Conservation (phyloP, 2,113 vertebrate species). For the Xerus inauris region DNA sequence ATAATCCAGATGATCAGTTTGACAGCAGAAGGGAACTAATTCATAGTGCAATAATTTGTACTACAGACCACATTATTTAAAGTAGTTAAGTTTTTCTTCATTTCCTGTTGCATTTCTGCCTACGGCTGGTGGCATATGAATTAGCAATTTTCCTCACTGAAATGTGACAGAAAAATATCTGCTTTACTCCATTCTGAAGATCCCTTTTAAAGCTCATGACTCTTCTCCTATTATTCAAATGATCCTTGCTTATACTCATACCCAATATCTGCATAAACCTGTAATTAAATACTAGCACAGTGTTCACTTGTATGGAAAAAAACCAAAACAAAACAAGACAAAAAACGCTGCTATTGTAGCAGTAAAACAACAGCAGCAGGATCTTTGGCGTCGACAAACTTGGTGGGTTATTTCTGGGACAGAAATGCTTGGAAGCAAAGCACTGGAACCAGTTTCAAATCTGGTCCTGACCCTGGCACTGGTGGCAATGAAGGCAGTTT, state of each 20-base stretch:
- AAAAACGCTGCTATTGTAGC: background rate
- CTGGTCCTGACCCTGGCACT: background rate
- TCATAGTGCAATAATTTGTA: background rate
- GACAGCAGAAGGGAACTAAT: slow-evolving; percentile 35
- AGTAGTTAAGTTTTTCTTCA: slow-evolving; percentile 40
- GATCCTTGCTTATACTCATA: background rate
- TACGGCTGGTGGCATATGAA: slow-evolving; percentile 28
- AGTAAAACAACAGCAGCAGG: slow-evolving; percentile 14
- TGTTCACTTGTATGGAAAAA: background rate
- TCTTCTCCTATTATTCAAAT: slow-evolving; percentile 43
- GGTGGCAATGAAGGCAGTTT: background rate
- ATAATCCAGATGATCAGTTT: slow-evolving; percentile 44
- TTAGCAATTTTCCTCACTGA: slow-evolving; percentile 60
- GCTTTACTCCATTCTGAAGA: background rate
- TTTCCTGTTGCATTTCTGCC: slow-evolving; percentile 35
- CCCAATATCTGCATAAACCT: background rate
- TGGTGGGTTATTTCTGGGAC: background rate
- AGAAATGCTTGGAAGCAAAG: background rate
- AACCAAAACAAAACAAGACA: too few species aligned
- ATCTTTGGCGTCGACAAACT: background rate
- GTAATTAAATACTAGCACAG: slow-evolving; percentile 8
- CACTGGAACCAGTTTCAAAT: background rate
- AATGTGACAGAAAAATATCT: slow-evolving; percentile 26
- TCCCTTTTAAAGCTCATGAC: background rate
- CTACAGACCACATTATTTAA: slow-evolving; percentile 40